Percentiles rank a stretch among this genome's conserved stretches.
These are phyloP conservation scores for Atrichornis clamosus DNA, from an alignment of 2,113 vertebrate genomes.

Conservation along the genomic window DNA sequence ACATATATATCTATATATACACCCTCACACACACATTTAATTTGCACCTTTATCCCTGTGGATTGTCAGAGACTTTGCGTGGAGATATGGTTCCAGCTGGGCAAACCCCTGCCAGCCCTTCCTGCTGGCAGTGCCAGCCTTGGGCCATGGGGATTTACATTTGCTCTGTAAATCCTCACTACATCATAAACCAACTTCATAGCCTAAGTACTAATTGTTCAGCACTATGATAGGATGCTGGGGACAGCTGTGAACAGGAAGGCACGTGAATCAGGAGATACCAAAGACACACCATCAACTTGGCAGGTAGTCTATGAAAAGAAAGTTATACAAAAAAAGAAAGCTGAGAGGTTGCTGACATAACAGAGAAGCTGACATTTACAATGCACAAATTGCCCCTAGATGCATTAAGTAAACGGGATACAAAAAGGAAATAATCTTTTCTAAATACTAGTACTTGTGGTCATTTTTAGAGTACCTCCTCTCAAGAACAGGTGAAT, in stretches of 20 bases:
- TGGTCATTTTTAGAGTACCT: slow-evolving; percentile 27
- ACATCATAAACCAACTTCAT: not conserved
- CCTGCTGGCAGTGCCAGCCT: not conserved
- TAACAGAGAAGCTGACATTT: slow-evolving; percentile 4
- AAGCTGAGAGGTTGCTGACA: not conserved
- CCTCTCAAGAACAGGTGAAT: slow-evolving; percentile 7
- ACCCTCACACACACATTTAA: not conserved
- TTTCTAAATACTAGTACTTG: slow-evolving; percentile 10
- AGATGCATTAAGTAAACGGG: slow-evolving; percentile 12
- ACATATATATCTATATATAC: not conserved
- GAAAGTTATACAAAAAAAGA: not conserved
- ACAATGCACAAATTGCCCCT: not conserved
- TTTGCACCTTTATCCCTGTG: not conserved
- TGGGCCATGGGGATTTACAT: not conserved
- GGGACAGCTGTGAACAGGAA: not conserved
- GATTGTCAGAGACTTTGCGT: not conserved
- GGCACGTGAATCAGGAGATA: not conserved
- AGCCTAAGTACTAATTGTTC: not conserved
- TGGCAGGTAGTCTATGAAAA: not conserved
- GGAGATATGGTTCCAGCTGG: not conserved
- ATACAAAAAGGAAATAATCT: slow-evolving; percentile 39
- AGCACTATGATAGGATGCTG: not conserved
- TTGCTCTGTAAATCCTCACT: not conserved
- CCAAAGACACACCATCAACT: not conserved
- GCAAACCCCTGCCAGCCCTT: not conserved